Percentiles rank a stretch among this genome's conserved stretches.
phyloP scores from a whole-genome alignment of 2,113 vertebrate species.

The Scartelaos histophorus region DNA sequence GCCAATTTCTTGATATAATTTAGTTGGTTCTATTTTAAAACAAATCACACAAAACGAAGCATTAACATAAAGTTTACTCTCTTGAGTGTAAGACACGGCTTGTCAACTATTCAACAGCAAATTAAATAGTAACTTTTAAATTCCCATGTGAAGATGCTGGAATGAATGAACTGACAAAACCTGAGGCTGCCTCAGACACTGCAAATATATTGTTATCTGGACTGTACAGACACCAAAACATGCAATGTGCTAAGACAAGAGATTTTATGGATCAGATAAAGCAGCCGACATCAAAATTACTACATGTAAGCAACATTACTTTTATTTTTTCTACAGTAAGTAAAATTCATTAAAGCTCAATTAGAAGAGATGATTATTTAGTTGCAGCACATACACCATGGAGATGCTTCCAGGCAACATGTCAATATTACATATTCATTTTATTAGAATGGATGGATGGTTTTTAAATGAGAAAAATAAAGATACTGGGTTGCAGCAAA shows the following conservation, averaged over 20 bases:
- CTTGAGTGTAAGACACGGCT: background rate
- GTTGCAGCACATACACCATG: no score
- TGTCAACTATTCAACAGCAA: constrained; percentile 15
- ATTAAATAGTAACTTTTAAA: constrained; percentile 31
- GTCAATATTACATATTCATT: no score
- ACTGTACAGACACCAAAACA: background rate
- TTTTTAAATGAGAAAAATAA: no score
- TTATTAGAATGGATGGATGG: no score
- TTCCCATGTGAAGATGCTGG: constrained; percentile 39
- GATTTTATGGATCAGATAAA: background rate
- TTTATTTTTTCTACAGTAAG: no score
- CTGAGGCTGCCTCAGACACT: constrained; percentile 54
- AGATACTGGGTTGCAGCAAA: no score
- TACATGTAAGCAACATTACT: no score
- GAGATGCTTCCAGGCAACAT: no score
- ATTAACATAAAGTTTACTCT: background rate
- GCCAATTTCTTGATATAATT: constrained; percentile 40
- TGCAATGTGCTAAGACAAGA: background rate
- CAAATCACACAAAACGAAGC: constrained; percentile 10
- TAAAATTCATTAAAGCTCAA: no score
- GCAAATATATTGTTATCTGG: no score
- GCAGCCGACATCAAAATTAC: no score
- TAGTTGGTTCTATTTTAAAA: constrained; percentile 5
- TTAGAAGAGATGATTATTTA: no score
- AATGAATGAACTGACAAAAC: constrained; percentile 52